Percentiles rank a stretch among this genome's conserved stretches.
Conservation (phyloP, 1,140 invertebrate species). For the Solen grandis region DNA sequence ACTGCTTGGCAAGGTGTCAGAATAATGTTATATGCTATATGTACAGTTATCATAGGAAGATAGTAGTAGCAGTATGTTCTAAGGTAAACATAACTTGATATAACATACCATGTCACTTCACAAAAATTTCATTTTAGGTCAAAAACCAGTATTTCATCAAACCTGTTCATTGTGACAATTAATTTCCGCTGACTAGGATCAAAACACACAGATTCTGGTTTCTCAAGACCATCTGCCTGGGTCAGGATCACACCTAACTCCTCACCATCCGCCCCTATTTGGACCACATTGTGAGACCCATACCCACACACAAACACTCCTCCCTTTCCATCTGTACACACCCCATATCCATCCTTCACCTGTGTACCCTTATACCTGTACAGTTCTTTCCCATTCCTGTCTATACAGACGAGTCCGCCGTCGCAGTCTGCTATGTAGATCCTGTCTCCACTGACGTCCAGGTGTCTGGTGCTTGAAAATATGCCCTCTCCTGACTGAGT, state of each 20-base stretch:
- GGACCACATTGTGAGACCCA: conserved; percentile 3
- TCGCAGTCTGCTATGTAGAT: background rate
- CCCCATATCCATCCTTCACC: background rate
- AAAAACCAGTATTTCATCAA: background rate
- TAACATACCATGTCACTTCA: background rate
- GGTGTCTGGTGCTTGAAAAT: background rate
- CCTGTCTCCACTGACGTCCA: conserved; percentile 1
- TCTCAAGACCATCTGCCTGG: background rate
- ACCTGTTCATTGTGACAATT: background rate
- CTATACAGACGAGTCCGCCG: conserved; percentile 9
- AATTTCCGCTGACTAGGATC: background rate
- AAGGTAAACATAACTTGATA: too few species aligned
- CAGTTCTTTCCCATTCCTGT: background rate
- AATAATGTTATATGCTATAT: too few species aligned
- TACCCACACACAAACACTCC: conserved; percentile 4
- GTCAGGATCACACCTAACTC: conserved; percentile 7
- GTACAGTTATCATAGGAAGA: too few species aligned
- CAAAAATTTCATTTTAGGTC: background rate
- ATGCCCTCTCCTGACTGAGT: background rate
- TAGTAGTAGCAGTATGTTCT: too few species aligned
- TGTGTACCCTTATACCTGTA: background rate
- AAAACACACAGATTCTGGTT: conserved; percentile 19
- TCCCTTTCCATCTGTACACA: conserved; percentile 15
- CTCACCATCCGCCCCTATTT: background rate
- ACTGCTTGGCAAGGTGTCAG: too few species aligned